These are phyloP conservation scores for Panorpa germanica DNA, from an alignment of 2,888 invertebrate genomes.

Conservation along the genomic window DNA sequence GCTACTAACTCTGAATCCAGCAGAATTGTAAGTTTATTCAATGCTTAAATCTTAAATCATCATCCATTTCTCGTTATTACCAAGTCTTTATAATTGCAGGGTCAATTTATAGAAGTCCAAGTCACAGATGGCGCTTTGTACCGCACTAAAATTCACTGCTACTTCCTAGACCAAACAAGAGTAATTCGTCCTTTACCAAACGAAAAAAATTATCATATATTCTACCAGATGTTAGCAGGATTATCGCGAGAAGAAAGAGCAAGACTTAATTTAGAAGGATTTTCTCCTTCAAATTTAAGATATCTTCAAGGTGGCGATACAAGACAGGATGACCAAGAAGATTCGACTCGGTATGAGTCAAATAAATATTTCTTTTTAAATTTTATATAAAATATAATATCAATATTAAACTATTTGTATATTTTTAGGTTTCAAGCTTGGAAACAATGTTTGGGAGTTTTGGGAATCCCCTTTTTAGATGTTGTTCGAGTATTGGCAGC, in stretches of 20 bases:
- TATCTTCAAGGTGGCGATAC: slow-evolving; percentile 63
- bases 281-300: slow-evolving; percentile 59
- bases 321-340: slow-evolving; percentile 50
- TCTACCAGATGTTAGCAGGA: slow-evolving; percentile 89
- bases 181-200: slow-evolving; percentile 69
- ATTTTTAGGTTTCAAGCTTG: slow-evolving; percentile 61
- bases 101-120: slow-evolving; percentile 91
- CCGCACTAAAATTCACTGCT: slow-evolving; percentile 90
- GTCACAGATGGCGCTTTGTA: slow-evolving; percentile 88
- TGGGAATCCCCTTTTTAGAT: slow-evolving; percentile 88
- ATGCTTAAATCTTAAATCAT: not conserved
- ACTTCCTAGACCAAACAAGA: slow-evolving; percentile 84
- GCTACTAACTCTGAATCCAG: slow-evolving; percentile 81
- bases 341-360: slow-evolving; percentile 29
- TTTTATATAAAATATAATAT: not conserved
- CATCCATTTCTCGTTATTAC: not conserved
- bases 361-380: not conserved
- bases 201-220: slow-evolving; percentile 93
- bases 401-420: not conserved
- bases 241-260: slow-evolving; percentile 68
- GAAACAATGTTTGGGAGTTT: slow-evolving; percentile 76
- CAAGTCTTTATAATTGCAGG: slow-evolving; percentile 31
- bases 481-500: slow-evolving; percentile 83
- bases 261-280: slow-evolving; percentile 74
- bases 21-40: slow-evolving; percentile 57